These are phyloP conservation scores for Gasteruption jaculator DNA, from an alignment of 2,888 invertebrate genomes.

Conservation along the genomic window DNA sequence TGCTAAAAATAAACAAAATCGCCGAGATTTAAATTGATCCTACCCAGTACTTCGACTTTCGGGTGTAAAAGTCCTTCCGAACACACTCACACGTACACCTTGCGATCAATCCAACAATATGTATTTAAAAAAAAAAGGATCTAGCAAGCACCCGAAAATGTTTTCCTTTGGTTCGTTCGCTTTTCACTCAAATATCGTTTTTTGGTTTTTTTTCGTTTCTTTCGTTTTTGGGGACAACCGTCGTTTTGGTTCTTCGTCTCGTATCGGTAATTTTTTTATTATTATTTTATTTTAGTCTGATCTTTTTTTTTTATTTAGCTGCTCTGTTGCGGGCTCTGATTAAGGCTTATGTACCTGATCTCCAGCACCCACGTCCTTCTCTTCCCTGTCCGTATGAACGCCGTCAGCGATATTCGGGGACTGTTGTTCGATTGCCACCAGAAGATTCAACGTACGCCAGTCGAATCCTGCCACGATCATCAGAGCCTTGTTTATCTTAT, in stretches of 20 bases:
- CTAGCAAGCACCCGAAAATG: conserved; percentile 20
- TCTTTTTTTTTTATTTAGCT: conserved; percentile 34
- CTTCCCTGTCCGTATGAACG: conserved; percentile 82
- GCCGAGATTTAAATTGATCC: too few relatives aligned
- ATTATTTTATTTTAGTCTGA: not conserved
- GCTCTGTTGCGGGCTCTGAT: conserved; percentile 48
- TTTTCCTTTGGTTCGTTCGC: not conserved
- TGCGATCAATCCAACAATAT: too few relatives aligned
- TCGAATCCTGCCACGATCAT: conserved; percentile 81
- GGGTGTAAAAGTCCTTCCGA: too few relatives aligned
- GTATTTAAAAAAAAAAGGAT: too few relatives aligned
- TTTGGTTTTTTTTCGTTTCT: too few relatives aligned
- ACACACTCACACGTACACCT: too few relatives aligned
- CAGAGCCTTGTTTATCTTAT: too few relatives aligned
- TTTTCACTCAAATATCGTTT: too few relatives aligned
- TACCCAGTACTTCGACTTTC: too few relatives aligned
- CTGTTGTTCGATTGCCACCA: conserved; percentile 97
- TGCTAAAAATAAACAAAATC: too few relatives aligned
- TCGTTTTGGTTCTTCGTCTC: not conserved
- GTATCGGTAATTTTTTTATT: not conserved
- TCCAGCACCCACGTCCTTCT: conserved; percentile 93
- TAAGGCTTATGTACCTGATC: conserved; percentile 77
- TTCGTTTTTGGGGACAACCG: too few relatives aligned
- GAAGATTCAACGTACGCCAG: conserved; percentile 98
- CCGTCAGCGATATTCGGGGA: conserved; percentile 93